Conservation (phyloP, 2,888 invertebrate species). For the Amblyjoppa fuscipennis region DNA sequence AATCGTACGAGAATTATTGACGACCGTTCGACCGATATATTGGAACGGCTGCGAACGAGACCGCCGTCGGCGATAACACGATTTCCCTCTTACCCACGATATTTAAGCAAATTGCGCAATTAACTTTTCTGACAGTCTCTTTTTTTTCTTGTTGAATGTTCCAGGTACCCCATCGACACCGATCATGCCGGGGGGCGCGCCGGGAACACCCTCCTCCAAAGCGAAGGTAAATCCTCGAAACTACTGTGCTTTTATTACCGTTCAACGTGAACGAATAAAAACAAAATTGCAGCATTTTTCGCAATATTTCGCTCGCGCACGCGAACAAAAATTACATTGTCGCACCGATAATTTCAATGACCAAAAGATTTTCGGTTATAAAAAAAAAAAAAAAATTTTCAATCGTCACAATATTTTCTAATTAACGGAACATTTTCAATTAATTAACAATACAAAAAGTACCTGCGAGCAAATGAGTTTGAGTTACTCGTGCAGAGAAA, state of each 20-base stretch:
- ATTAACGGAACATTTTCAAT: no score
- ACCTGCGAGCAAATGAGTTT: no score
- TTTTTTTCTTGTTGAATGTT: constrained; percentile 73
- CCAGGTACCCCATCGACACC: constrained; percentile 86
- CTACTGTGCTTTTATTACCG: neutral
- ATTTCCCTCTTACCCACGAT: neutral
- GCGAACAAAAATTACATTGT: no score
- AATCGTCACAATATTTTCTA: no score
- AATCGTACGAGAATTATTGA: constrained; percentile 44
- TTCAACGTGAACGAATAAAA: no score
- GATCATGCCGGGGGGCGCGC: constrained; percentile 91
- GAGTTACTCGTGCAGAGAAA: no score
- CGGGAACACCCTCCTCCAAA: constrained; percentile 94
- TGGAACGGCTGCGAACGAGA: constrained; percentile 2
- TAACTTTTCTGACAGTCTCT: constrained; percentile 4
- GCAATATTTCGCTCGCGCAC: no score
- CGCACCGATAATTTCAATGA: no score
- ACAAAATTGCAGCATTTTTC: no score
- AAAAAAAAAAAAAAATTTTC: no score
- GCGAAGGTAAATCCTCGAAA: constrained; percentile 87
- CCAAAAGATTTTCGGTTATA: no score
- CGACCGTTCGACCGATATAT: constrained; percentile 41
- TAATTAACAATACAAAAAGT: no score
- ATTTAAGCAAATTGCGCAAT: constrained; percentile 11
- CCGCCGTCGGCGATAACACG: neutral